Conservation (phyloP, 2,797 vertebrate genomes). For the Arnoldichthys spilopterus region DNA sequence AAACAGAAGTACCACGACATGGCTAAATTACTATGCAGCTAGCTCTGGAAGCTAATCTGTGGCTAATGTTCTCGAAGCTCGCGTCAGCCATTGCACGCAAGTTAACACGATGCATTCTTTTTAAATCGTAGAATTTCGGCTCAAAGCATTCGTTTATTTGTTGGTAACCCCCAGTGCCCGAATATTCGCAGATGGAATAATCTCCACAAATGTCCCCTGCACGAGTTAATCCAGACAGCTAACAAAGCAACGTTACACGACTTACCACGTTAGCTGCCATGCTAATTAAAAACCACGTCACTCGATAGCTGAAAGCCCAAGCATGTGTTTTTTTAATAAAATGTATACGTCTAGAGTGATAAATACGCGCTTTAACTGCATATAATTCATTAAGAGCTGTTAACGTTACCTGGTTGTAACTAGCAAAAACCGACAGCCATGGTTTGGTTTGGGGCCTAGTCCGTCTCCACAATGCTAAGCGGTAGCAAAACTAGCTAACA, state of each 20-base stretch:
- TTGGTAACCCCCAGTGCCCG: no score
- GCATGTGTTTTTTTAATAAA: neutral
- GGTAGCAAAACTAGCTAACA: neutral
- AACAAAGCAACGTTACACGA: neutral
- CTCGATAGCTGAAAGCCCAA: no score
- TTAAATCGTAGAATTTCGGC: no score
- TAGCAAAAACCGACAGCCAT: neutral
- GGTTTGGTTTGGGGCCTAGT: conserved; percentile 31
- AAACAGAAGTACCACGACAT: no score
- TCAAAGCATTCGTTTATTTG: no score
- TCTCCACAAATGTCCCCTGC: no score
- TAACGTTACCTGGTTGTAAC: no score
- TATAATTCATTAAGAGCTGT: neutral
- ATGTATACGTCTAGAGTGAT: neutral
- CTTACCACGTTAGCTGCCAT: neutral
- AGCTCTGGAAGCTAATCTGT: neutral
- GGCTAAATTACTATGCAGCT: neutral
- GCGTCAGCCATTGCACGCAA: neutral
- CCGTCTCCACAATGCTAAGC: neutral
- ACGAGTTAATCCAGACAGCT: neutral
- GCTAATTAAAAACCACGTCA: conserved; percentile 7
- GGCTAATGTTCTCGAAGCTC: neutral
- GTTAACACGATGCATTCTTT: neutral
- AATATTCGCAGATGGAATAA: no score
- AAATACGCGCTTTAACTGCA: neutral